Percentiles rank a stretch among this genome's conserved stretches.
phyloP scores from a whole-genome alignment of 2,113 vertebrate species.

The Dermatemys mawii region DNA sequence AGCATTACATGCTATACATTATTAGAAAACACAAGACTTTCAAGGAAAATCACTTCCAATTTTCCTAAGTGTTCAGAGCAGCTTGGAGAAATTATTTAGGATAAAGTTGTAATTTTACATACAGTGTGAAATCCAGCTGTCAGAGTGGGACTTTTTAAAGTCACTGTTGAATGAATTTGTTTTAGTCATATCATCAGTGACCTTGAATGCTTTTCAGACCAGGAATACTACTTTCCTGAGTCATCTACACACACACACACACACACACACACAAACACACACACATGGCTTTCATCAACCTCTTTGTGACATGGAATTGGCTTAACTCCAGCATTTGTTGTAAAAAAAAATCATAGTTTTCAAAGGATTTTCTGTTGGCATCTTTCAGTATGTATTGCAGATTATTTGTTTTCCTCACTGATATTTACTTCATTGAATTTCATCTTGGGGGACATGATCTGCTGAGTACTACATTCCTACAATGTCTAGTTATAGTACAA shows the following conservation, averaged over 20 bases:
- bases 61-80: neutral
- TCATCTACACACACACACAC: neutral
- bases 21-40: neutral
- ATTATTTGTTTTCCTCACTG: neutral
- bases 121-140: neutral
- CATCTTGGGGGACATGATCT: neutral
- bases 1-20: neutral
- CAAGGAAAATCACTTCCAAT: neutral
- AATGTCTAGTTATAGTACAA: neutral
- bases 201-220: neutral
- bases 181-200: constrained; percentile 2
- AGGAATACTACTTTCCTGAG: neutral
- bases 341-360: neutral
- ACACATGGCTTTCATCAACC: neutral
- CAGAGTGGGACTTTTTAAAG: neutral
- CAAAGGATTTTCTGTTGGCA: neutral
- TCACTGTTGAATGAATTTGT: neutral
- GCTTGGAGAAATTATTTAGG: neutral
- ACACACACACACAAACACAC: neutral
- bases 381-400: neutral
- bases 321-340: neutral
- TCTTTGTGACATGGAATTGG: neutral
- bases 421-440: neutral
- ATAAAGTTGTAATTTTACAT: constrained; percentile 12
- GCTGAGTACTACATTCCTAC: neutral